These are phyloP conservation scores for Anthopleura xanthogrammica DNA, from an alignment of 92 coral and sea anemone genomes.

Conservation along the genomic window DNA sequence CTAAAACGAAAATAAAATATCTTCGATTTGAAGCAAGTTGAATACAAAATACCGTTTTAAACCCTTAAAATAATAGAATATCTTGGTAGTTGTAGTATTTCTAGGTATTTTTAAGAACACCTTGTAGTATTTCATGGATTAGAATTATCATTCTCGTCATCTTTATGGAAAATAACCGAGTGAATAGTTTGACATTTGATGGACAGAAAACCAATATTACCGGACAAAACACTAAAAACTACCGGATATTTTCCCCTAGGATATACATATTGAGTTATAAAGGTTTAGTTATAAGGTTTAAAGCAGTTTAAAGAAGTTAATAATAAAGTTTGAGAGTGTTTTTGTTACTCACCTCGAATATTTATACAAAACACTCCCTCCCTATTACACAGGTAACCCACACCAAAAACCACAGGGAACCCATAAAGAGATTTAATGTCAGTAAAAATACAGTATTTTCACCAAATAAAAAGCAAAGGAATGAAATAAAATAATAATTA, in stretches of 20 bases:
- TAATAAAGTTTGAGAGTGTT: not conserved
- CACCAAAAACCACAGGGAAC: not conserved
- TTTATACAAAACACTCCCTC: not conserved
- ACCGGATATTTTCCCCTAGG: not conserved
- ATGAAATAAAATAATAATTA: too few species aligned
- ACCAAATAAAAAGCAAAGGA: too few species aligned
- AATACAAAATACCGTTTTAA: not conserved
- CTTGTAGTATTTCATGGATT: too few species aligned
- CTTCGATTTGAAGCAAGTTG: not conserved
- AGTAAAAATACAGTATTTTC: not conserved
- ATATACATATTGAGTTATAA: not conserved
- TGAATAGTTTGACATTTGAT: not conserved
- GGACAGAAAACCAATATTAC: not conserved
- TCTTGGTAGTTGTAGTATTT: not conserved
- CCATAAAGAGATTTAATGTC: not conserved
- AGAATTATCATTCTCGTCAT: too few species aligned
- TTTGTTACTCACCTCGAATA: conserved; percentile 2
- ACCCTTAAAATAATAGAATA: not conserved
- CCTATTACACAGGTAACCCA: conserved; percentile 9
- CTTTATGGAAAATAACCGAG: not conserved
- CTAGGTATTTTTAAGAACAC: too few species aligned
- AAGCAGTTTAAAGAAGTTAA: not conserved
- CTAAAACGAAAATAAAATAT: not conserved
- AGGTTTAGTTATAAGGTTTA: not conserved
- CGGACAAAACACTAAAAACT: not conserved